A percentile compares a stretch with the other conserved stretches of the same genome.
phyloP scores from a whole-genome alignment of 2,888 invertebrate genomes.

The Drosophila ochracea region DNA sequence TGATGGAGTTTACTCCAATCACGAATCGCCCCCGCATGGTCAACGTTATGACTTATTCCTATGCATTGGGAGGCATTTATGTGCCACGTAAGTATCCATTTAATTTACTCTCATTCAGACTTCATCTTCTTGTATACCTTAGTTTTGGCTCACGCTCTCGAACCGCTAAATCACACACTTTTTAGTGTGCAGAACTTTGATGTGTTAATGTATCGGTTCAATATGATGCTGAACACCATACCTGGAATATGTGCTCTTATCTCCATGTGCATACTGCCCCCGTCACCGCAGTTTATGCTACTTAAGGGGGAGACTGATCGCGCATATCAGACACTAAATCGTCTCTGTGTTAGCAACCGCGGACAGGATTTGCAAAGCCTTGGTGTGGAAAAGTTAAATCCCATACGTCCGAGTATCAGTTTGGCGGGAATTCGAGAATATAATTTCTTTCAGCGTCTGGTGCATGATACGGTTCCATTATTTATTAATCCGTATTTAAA shows the following conservation, averaged over 20 bases:
- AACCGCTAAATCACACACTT: conserved; percentile 2
- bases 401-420: neutral
- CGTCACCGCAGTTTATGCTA: conserved; percentile 49
- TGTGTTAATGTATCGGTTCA: conserved; percentile 40
- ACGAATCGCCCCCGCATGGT: conserved; percentile 36
- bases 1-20: conserved; percentile 36
- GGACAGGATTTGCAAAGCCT: conserved; percentile 22
- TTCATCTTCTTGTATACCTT: rapidly evolving
- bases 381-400: conserved; percentile 29
- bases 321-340: conserved; percentile 40
- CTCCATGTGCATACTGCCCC: conserved; percentile 25
- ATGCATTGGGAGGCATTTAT: conserved; percentile 11
- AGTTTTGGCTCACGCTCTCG: conserved; percentile 17
- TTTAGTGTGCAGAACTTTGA: neutral
- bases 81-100: conserved; percentile 37
- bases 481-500: conserved; percentile 12
- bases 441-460: conserved; percentile 2
- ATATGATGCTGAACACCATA: conserved; percentile 6
- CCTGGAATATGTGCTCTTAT: conserved; percentile 18
- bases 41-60: conserved; percentile 22
- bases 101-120: no score
- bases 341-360: conserved; percentile 34
- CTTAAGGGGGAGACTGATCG: neutral
- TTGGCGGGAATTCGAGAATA: rapidly evolving
- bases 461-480: conserved; percentile 13